phyloP scores from a whole-genome alignment of 2,113 vertebrate species.

The Odontophorus gujanensis region DNA sequence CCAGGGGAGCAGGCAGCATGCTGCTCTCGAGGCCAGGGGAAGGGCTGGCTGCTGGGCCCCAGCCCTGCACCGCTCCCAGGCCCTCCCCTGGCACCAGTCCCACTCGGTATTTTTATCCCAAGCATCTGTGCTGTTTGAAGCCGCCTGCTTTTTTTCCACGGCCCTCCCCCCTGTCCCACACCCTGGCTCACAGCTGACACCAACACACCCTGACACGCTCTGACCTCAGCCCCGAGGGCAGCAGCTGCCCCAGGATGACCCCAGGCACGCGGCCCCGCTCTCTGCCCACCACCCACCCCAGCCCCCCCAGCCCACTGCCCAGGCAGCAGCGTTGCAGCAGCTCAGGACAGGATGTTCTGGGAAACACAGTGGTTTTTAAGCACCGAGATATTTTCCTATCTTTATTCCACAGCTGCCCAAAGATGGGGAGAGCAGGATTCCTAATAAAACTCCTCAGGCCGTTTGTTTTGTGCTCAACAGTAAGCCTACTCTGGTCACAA shows the following conservation, averaged over 20 bases:
- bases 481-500: neutral
- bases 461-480: neutral
- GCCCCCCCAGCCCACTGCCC: neutral
- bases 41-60: neutral
- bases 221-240: neutral
- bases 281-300: no score
- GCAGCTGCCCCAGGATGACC: neutral
- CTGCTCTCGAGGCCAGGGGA: neutral
- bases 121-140: conserved; percentile 11
- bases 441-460: neutral
- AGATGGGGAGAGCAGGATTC: neutral
- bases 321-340: neutral
- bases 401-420: neutral
- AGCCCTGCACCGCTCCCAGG: neutral
- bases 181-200: neutral
- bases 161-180: neutral
- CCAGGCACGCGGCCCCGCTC: accelerated
- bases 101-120: neutral
- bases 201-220: neutral
- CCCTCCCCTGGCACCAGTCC: neutral
- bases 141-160: neutral
- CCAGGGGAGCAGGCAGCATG: neutral
- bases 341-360: neutral
- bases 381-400: neutral
- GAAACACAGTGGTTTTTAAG: neutral